phyloP scores from a whole-genome alignment of 2,888 invertebrate species.

The Steromphala cineraria region DNA sequence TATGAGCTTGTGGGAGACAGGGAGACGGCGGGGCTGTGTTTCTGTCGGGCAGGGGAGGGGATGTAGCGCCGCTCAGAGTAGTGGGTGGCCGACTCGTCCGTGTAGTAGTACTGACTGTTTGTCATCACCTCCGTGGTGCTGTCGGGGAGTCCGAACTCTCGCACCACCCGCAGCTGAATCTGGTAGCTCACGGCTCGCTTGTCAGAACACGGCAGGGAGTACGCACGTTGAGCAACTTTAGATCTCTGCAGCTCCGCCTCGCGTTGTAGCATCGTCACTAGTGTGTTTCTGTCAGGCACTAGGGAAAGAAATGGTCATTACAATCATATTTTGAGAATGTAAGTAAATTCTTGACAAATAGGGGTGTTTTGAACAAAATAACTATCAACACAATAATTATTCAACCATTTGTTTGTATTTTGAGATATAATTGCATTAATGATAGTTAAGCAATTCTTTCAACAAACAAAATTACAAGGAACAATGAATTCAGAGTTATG shows the following conservation, averaged over 20 bases:
- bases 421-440: no score
- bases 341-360: no score
- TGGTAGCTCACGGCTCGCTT: constrained; percentile 85
- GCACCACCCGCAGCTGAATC: constrained; percentile 90
- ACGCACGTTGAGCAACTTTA: constrained; percentile 87
- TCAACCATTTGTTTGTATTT: no score
- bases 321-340: no score
- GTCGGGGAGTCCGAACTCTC: constrained; percentile 95
- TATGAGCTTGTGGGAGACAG: constrained; percentile 38
- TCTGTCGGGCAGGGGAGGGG: constrained; percentile 19
- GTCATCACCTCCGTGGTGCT: constrained; percentile 85
- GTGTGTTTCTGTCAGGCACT: constrained; percentile 86
- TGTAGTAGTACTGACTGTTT: constrained; percentile 65
- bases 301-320: constrained; percentile 11
- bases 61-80: constrained; percentile 33
- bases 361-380: no score
- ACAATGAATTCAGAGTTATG: no score
- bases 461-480: no score
- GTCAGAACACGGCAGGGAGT: constrained; percentile 82
- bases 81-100: constrained; percentile 41
- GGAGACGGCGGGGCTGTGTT: constrained; percentile 29
- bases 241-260: constrained; percentile 88
- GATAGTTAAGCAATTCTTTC: no score
- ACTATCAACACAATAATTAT: no score
- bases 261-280: constrained; percentile 88